These are phyloP conservation scores for Atractosteus spatula DNA, from an alignment of 2,113 vertebrate genomes.

Conservation along the genomic window DNA sequence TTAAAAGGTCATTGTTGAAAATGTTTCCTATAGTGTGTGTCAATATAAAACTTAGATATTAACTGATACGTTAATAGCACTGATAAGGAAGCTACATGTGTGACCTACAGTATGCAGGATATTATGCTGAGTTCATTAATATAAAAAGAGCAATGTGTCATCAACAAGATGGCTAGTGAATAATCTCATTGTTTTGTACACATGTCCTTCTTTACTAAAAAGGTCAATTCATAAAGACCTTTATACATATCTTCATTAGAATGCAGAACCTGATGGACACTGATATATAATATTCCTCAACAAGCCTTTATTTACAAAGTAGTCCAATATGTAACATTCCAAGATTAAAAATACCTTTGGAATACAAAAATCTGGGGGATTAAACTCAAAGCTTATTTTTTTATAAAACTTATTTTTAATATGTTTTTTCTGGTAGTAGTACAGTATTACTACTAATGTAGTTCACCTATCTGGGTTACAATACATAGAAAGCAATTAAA, in stretches of 20 bases:
- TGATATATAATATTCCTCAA: neutral
- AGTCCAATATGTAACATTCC: neutral
- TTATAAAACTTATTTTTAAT: neutral
- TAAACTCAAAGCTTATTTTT: neutral
- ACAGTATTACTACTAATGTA: no score
- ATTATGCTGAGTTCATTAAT: conserved; percentile 17
- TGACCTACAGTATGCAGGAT: conserved; percentile 9
- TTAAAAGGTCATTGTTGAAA: conserved; percentile 31
- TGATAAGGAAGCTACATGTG: conserved; percentile 38
- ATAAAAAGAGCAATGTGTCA: conserved; percentile 14
- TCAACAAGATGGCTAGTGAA: neutral
- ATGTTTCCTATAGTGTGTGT: conserved; percentile 12
- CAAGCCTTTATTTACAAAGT: neutral
- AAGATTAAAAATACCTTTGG: neutral
- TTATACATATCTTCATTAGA: neutral
- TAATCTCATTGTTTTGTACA: conserved; percentile 11
- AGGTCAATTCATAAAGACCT: conserved; percentile 15
- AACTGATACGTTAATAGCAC: conserved; percentile 6
- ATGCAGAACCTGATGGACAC: neutral
- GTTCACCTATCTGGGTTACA: conserved; percentile 3
- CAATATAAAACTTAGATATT: conserved; percentile 19
- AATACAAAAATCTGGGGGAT: neutral
- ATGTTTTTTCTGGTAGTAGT: neutral
- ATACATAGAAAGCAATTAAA: conserved; percentile 19
- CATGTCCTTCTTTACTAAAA: conserved; percentile 8